These are phyloP conservation scores for Phania funesta DNA, from an alignment of 2,888 invertebrate species.

Conservation along the genomic window DNA sequence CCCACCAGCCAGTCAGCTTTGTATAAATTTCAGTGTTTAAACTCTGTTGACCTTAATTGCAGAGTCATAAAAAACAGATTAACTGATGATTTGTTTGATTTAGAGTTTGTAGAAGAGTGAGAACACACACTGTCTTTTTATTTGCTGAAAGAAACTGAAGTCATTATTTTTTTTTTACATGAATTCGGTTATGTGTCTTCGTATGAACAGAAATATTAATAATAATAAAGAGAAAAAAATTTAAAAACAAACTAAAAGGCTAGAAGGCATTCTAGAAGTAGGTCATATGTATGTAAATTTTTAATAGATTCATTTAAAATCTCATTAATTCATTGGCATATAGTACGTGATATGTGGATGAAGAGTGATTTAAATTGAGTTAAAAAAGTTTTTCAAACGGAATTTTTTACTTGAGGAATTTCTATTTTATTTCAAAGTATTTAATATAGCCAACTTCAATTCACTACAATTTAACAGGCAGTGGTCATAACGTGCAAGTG, in stretches of 20 bases:
- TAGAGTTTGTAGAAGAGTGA: constrained; percentile 13
- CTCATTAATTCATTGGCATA: neutral
- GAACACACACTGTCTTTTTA: neutral
- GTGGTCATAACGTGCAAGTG: too few relatives aligned
- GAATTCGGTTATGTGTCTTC: neutral
- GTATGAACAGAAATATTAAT: neutral
- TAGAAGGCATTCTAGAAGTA: neutral
- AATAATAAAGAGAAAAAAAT: neutral
- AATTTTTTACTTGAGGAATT: too few relatives aligned
- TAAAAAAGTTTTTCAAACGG: neutral
- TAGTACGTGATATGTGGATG: constrained; percentile 1
- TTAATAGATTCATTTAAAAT: neutral
- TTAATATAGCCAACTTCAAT: too few relatives aligned
- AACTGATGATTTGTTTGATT: neutral
- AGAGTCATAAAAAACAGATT: constrained; percentile 26
- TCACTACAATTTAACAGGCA: too few relatives aligned
- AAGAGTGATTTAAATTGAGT: neutral
- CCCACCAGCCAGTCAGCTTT: neutral
- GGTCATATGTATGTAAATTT: neutral
- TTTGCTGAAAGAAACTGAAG: neutral
- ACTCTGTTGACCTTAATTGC: constrained; percentile 48
- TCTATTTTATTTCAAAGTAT: too few relatives aligned
- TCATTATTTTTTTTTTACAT: neutral
- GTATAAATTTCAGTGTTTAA: constrained; percentile 9
- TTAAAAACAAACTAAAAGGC: neutral